Evolutionary conservation across 2,113 vertebrate genomes (phyloP).

Genomic region (Varanus komodoensis): DNA sequence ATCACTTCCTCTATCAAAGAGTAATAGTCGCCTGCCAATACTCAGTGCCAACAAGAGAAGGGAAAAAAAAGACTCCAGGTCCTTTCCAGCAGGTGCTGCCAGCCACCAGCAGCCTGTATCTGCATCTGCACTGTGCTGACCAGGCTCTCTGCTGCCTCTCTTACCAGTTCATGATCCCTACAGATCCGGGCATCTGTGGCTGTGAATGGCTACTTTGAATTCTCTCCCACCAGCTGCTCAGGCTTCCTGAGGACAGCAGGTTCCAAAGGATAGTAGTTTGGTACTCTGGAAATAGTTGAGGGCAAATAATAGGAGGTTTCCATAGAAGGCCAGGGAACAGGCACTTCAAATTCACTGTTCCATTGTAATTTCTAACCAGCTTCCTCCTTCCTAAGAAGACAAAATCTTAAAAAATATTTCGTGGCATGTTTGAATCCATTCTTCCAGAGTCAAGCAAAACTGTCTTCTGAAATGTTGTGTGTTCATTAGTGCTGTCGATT

Average conservation of each 20-base stretch:
- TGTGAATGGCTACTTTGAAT: background rate
- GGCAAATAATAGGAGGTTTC: background rate
- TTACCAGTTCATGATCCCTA: background rate
- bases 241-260: background rate
- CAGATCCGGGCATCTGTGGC: too few species aligned
- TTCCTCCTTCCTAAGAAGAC: conserved; percentile 56
- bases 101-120: background rate
- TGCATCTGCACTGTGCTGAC: background rate
- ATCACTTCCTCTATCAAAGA: background rate
- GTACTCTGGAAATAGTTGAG: conserved; percentile 1
- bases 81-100: background rate
- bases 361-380: conserved; percentile 29
- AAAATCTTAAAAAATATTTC: conserved; percentile 36
- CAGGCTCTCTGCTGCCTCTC: background rate
- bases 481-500: conserved; percentile 78
- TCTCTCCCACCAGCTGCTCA: too few species aligned
- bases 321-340: background rate
- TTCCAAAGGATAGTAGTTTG: background rate
- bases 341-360: background rate
- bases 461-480: conserved; percentile 79
- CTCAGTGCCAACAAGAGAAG: background rate
- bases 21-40: background rate
- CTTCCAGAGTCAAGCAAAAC: conserved; percentile 76
- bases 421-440: conserved; percentile 62
- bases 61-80: background rate